Evolutionary conservation across 2,888 invertebrate genomes (phyloP).

Genomic region (Drosophila mulleri): DNA sequence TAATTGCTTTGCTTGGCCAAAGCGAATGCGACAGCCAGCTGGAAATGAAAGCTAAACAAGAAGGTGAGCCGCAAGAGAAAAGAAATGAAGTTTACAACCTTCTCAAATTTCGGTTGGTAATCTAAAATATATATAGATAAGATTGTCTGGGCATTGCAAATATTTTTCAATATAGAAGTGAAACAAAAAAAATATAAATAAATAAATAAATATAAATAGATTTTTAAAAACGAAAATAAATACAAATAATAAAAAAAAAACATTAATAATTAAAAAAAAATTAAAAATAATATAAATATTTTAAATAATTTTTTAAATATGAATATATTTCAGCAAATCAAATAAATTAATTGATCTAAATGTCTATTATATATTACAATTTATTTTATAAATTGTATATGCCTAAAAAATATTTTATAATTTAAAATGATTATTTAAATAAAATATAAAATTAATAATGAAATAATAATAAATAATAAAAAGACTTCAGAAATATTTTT

Average conservation of each 20-base stretch:
- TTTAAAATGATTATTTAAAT: not conserved
- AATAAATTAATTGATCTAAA: not conserved
- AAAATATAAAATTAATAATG: not conserved
- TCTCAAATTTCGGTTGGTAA: slow-evolving; percentile 21
- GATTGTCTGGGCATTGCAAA: slow-evolving; percentile 66
- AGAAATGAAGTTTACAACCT: slow-evolving; percentile 28
- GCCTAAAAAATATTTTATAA: not conserved
- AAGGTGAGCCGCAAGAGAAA: not conserved
- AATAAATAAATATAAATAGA: not conserved
- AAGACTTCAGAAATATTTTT: not conserved
- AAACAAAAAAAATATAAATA: slow-evolving; percentile 2
- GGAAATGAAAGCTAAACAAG: slow-evolving; percentile 33
- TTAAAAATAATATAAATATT: too few relatives aligned
- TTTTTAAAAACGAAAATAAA: not conserved
- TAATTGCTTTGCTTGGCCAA: slow-evolving; percentile 48
- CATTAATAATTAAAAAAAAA: not conserved
- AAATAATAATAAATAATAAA: not conserved
- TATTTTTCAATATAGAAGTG: slow-evolving; percentile 11
- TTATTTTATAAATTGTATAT: not conserved
- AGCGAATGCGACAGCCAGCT: slow-evolving; percentile 17
- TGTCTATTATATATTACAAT: not conserved
- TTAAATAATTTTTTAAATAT: too few relatives aligned
- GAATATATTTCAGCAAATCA: too few relatives aligned
- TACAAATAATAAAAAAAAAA: not conserved
- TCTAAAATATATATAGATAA: slow-evolving; percentile 33